These are phyloP conservation scores for Parotia lawesii DNA, from an alignment of 2,113 vertebrate genomes.

Conservation along the genomic window DNA sequence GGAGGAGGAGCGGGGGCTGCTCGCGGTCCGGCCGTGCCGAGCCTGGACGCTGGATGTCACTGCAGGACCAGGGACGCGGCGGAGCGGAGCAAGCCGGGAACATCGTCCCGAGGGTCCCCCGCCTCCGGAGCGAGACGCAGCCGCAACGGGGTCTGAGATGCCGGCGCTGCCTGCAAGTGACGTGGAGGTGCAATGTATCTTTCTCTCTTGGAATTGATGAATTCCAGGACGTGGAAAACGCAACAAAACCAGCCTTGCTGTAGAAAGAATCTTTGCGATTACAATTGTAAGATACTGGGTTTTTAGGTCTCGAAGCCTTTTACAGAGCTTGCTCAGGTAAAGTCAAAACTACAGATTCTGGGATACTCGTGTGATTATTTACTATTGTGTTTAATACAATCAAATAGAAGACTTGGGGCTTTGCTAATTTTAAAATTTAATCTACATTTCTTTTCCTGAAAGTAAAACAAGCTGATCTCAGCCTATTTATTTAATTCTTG, in stretches of 20 bases:
- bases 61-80: constrained; percentile 74
- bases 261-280: neutral
- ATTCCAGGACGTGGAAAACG: neutral
- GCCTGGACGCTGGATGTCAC: constrained; percentile 80
- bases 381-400: neutral
- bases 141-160: rapidly evolving
- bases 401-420: neutral
- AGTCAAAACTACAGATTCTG: neutral
- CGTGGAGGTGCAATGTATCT: rapidly evolving
- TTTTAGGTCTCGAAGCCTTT: neutral
- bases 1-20: neutral
- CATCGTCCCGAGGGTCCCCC: neutral
- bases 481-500: neutral
- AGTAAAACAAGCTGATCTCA: neutral
- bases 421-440: neutral
- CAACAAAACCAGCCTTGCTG: neutral
- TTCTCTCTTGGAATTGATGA: neutral
- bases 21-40: rapidly evolving
- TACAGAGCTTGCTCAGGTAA: neutral
- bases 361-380: neutral
- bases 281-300: rapidly evolving
- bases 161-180: neutral
- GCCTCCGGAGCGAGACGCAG: neutral
- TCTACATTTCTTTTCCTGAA: neutral
- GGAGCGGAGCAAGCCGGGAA: neutral